Evolutionary conservation across 2,113 vertebrate genomes (phyloP).

Genomic region (Phalacrocorax brasilianus): DNA sequence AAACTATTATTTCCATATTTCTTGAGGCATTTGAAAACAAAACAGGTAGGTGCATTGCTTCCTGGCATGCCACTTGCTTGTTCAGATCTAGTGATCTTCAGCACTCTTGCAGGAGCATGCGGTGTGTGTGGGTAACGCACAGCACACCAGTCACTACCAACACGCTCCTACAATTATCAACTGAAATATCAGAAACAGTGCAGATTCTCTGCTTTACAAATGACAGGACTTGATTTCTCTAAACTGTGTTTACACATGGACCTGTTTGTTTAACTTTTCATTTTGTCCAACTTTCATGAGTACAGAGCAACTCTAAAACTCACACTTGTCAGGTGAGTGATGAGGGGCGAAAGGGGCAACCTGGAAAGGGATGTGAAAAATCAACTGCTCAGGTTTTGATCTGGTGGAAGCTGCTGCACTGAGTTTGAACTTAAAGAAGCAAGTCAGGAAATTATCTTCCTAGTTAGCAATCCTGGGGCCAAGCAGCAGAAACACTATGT

Average conservation of each 20-base stretch:
- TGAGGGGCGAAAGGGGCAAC: neutral
- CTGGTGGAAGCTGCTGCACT: neutral
- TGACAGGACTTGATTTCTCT: neutral
- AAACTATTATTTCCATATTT: neutral
- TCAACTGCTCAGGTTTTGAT: neutral
- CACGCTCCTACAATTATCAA: neutral
- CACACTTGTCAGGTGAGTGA: neutral
- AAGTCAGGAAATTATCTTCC: neutral
- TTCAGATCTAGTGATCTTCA: neutral
- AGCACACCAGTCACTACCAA: neutral
- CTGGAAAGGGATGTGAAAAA: neutral
- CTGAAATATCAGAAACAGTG: neutral
- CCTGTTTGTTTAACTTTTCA: neutral
- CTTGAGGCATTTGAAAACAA: neutral
- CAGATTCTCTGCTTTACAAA: neutral
- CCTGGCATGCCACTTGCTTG: neutral
- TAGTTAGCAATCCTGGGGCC: neutral
- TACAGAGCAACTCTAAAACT: neutral
- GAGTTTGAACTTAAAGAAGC: neutral
- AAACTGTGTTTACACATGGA: neutral
- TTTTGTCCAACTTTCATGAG: neutral
- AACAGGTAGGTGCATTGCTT: neutral
- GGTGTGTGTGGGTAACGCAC: rapidly evolving
- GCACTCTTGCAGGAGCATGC: neutral
- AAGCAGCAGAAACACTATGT: neutral